A percentile compares a stretch with the other conserved stretches of the same genome.
phyloP scores from a whole-genome alignment of 2,888 invertebrate genomes.

The Ceriagrion tenellum region DNA sequence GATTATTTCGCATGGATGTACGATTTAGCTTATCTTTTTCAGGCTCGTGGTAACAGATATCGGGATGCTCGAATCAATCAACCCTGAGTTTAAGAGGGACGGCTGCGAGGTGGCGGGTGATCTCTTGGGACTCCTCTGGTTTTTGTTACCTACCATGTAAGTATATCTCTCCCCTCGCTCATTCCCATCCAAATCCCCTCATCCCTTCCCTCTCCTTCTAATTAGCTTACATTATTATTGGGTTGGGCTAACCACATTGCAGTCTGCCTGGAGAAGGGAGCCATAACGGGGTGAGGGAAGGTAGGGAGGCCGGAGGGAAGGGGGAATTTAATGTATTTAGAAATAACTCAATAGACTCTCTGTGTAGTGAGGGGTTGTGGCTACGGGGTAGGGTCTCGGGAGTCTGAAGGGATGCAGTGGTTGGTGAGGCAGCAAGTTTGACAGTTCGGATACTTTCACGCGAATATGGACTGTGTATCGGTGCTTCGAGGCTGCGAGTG shows the following conservation, averaged over 20 bases:
- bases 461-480: not conserved
- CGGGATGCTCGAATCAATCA: not conserved
- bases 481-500: not conserved
- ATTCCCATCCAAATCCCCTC: not conserved
- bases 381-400: slow-evolving; percentile 66
- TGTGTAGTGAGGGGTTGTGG: slow-evolving; percentile 57
- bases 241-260: slow-evolving; percentile 71
- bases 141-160: slow-evolving; percentile 40
- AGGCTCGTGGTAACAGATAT: not conserved
- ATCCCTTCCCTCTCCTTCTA: slow-evolving; percentile 52
- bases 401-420: slow-evolving; percentile 20
- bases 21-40: not conserved
- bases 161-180: slow-evolving; percentile 24
- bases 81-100: not conserved
- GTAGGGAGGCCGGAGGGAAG: slow-evolving; percentile 10
- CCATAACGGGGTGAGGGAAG: slow-evolving; percentile 40
- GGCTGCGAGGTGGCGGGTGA: not conserved
- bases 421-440: slow-evolving; percentile 10
- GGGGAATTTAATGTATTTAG: slow-evolving; percentile 70
- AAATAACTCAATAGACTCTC: slow-evolving; percentile 69
- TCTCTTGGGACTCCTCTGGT: not conserved
- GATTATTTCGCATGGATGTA: not conserved
- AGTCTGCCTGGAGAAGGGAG: slow-evolving; percentile 51
- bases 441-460: not conserved
- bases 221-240: slow-evolving; percentile 71